Evolutionary conservation across 2,113 vertebrate genomes (phyloP).

Genomic region (Oryctolagus cuniculus): mOryCun1.1 NC_091436.1:4456501-4457000

Average conservation of each 20-base stretch:
- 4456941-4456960: neutral
- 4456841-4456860: neutral
- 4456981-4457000: neutral
- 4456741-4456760: conserved; percentile 43
- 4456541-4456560: conserved; percentile 85
- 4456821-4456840: neutral
- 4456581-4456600: conserved; percentile 76
- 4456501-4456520: conserved; percentile 78
- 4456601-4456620: conserved; percentile 76
- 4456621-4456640: conserved; percentile 77
- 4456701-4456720: conserved; percentile 67
- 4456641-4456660: conserved; percentile 23
- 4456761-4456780: conserved; percentile 42
- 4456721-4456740: conserved; percentile 64
- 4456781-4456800: neutral
- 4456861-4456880: neutral
- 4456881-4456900: neutral
- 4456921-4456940: fast-evolving
- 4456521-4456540: conserved; percentile 83
- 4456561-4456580: conserved; percentile 73
- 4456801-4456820: neutral
- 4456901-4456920: neutral
- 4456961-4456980: fast-evolving
- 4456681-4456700: conserved; percentile 65
- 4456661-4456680: conserved; percentile 70